These are phyloP conservation scores for Cynocephalus volans DNA, from an alignment of 2,113 vertebrate genomes.

Conservation along the genomic window DNA sequence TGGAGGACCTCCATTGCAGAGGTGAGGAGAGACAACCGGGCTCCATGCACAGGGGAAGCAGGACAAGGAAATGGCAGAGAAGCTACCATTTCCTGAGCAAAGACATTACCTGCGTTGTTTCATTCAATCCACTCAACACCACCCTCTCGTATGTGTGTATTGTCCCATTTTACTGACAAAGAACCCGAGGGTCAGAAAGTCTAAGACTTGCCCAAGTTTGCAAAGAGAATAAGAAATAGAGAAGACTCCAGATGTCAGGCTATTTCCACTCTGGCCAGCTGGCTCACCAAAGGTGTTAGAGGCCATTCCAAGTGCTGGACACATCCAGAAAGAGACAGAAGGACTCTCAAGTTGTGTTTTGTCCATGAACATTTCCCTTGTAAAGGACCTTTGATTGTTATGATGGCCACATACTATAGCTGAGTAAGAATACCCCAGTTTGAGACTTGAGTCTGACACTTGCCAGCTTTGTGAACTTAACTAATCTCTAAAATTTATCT, in stretches of 20 bases:
- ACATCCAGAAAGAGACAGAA: background rate
- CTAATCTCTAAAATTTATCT: background rate
- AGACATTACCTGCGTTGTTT: background rate
- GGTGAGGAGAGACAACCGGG: background rate
- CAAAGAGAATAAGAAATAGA: background rate
- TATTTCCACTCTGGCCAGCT: background rate
- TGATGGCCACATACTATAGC: background rate
- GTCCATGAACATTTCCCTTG: background rate
- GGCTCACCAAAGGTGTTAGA: background rate
- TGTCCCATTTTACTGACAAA: background rate
- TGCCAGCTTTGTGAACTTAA: background rate
- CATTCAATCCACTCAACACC: background rate
- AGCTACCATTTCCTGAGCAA: background rate
- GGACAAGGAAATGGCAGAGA: slow-evolving; percentile 1
- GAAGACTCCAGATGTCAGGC: background rate
- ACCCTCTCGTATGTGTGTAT: background rate
- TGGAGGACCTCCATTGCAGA: background rate
- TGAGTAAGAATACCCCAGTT: background rate
- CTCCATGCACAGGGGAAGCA: background rate
- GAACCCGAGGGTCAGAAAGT: background rate
- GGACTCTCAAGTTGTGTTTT: background rate
- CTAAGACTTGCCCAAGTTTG: background rate
- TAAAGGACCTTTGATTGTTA: background rate
- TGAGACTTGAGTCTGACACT: background rate
- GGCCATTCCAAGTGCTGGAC: background rate